Base-by-base conservation (phyloP, 1,140 invertebrate genomes). In the Trypoxylus dichotomus region DNA sequence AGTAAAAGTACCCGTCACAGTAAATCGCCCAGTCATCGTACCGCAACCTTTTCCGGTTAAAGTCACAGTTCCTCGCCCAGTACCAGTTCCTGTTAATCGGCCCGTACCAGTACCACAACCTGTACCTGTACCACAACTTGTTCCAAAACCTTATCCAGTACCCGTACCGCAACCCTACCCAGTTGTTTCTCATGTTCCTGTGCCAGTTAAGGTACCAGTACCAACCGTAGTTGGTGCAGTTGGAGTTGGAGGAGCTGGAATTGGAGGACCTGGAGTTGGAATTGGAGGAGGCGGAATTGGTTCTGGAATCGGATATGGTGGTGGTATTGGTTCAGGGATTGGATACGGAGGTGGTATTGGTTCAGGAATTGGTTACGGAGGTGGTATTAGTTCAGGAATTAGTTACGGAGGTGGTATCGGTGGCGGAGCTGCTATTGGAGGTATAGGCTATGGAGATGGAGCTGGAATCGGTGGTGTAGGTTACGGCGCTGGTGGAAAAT, bases 1-100 rank as follows among this genome's bases (percentile, higher is more conserved):
- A 0, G 85, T 87, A 0, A 80, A 83, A n/a, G 83, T 83, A 41
- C 81, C 82, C 11, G 83, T 85, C 3, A 78, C 82, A 25, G 82
- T 85, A 19, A 80, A 81, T 68, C 82, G 81, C 63, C 83, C 84
- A 6, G 79, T 81, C 60, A 74, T 82, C 84, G 82, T 87, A 81
- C 68, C 80, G n/a, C 75, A 81, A 2, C 79, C 77, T 7, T 43
- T 77, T 7, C 75, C 78, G 1, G 80, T 84, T 21, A 78, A 79
- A 41, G 72, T 81, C 27, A 27, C 54, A 37, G 77, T 80, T 32
- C 75, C 77, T 37, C 43, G 81, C 71, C 77, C 79, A 63, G 79
- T 81, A 13, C 83, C 83, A 25, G 83, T 85, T 25, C 74, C 81
- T n/a, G 79, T 83, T 24, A 80, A 80, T n/a, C 78, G 79, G 47